Conservation (phyloP, 2,888 invertebrate genomes). For the Lissocephala sabroskyi region DNA sequence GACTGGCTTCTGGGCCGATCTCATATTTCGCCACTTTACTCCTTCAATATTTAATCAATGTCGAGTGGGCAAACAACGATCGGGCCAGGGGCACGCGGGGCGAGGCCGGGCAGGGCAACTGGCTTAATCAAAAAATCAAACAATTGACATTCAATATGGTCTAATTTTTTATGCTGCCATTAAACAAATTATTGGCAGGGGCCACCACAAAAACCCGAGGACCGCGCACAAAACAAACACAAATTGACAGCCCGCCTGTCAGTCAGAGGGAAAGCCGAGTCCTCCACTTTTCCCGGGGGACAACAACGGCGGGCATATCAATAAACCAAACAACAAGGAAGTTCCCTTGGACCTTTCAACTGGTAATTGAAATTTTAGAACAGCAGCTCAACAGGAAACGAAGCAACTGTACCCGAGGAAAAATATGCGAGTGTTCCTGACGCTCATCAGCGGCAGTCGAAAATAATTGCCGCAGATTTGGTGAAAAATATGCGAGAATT, state of each 20-base stretch:
- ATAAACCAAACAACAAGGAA: slow-evolving; percentile 44
- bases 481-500: slow-evolving; percentile 47
- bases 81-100: slow-evolving; percentile 7
- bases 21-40: slow-evolving; percentile 52
- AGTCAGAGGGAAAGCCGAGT: slow-evolving; percentile 5
- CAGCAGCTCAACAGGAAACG: slow-evolving; percentile 21
- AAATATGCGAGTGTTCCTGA: slow-evolving; percentile 30
- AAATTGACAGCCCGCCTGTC: slow-evolving; percentile 30
- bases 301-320: slow-evolving; percentile 40
- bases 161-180: slow-evolving; percentile 68
- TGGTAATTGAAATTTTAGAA: slow-evolving; percentile 54
- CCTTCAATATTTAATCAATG: slow-evolving; percentile 51
- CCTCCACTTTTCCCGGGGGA: slow-evolving; percentile 29
- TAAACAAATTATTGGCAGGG: slow-evolving; percentile 63
- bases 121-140: slow-evolving; percentile 66
- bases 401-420: slow-evolving; percentile 26
- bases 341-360: too few relatives aligned
- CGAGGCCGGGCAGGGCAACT: not conserved
- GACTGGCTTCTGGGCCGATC: slow-evolving; percentile 10
- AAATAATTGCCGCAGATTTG: slow-evolving; percentile 48
- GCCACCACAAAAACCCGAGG: slow-evolving; percentile 7
- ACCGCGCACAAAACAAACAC: slow-evolving; percentile 30
- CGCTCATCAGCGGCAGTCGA: slow-evolving; percentile 44
- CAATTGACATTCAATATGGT: slow-evolving; percentile 70
- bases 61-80: slow-evolving; percentile 21